Conservation (phyloP, 1,140 invertebrate species). For the Camponotus vicinus region DNA sequence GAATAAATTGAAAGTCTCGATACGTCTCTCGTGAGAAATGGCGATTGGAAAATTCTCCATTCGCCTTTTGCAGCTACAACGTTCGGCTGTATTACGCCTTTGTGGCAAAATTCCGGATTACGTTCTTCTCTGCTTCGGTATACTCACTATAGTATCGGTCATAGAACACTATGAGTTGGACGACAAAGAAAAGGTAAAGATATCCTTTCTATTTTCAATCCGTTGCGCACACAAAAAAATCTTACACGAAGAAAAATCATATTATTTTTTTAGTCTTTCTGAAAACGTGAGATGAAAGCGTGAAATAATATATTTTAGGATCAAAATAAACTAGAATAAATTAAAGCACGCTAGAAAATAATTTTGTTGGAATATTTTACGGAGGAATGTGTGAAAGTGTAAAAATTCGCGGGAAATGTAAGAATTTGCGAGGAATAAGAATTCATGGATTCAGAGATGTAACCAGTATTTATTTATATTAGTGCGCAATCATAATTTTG, state of each 20-base stretch:
- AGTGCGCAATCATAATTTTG: background rate
- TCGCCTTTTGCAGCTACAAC: constrained; percentile 18
- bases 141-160: constrained; percentile 17
- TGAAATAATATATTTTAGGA: no score
- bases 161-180: constrained; percentile 45
- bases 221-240: background rate
- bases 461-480: background rate
- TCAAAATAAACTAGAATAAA: background rate
- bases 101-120: constrained; percentile 55
- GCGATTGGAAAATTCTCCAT: constrained; percentile 51
- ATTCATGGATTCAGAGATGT: background rate
- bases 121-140: constrained; percentile 38
- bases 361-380: background rate
- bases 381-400: background rate
- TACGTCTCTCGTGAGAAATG: constrained; percentile 38
- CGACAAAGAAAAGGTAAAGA: constrained; percentile 52
- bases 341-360: background rate
- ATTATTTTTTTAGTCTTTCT: constrained; percentile 31
- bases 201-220: constrained; percentile 52
- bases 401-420: background rate
- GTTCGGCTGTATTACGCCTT: constrained; percentile 40
- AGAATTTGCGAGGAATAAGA: background rate
- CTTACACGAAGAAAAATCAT: constrained; percentile 9
- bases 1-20: constrained; percentile 49
- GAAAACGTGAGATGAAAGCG: background rate